These are phyloP conservation scores for Lycaena phlaeas DNA, from an alignment of 2,888 invertebrate genomes.

Conservation along the genomic window DNA sequence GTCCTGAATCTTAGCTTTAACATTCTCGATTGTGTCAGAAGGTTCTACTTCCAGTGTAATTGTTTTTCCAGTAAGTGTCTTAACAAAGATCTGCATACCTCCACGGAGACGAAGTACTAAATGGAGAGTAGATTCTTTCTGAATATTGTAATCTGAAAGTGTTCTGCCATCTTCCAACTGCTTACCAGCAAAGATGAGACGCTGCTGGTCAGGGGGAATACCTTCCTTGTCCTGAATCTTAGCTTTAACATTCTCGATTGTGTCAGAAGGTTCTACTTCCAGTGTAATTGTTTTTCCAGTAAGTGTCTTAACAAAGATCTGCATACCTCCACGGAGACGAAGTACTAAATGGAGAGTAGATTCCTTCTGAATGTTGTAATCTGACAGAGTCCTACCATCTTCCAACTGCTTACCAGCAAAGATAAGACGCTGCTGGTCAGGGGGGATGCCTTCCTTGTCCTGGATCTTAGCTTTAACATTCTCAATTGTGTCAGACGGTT, in stretches of 20 bases:
- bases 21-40: slow-evolving; percentile 37
- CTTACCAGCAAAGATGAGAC: slow-evolving; percentile 51
- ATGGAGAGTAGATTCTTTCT: slow-evolving; percentile 51
- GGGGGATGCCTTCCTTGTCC: slow-evolving; percentile 29
- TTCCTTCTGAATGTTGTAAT: slow-evolving; percentile 21
- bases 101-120: slow-evolving; percentile 40
- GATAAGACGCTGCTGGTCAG: slow-evolving; percentile 31
- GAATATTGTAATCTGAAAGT: slow-evolving; percentile 50
- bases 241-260: slow-evolving; percentile 53
- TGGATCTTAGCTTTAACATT: slow-evolving; percentile 32
- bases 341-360: slow-evolving; percentile 17
- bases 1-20: slow-evolving; percentile 39
- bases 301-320: slow-evolving; percentile 43
- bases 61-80: slow-evolving; percentile 37
- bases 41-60: slow-evolving; percentile 35
- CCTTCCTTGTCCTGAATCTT: slow-evolving; percentile 55
- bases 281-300: slow-evolving; percentile 45
- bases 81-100: slow-evolving; percentile 38
- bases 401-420: slow-evolving; percentile 32
- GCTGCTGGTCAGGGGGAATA: slow-evolving; percentile 50
- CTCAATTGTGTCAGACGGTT: slow-evolving; percentile 40
- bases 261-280: slow-evolving; percentile 47
- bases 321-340: slow-evolving; percentile 31
- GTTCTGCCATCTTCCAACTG: slow-evolving; percentile 54
- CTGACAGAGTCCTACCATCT: slow-evolving; percentile 20